Base-by-base conservation (phyloP, 2,888 invertebrate genomes). In the Fissipunctia ypsillon region DNA sequence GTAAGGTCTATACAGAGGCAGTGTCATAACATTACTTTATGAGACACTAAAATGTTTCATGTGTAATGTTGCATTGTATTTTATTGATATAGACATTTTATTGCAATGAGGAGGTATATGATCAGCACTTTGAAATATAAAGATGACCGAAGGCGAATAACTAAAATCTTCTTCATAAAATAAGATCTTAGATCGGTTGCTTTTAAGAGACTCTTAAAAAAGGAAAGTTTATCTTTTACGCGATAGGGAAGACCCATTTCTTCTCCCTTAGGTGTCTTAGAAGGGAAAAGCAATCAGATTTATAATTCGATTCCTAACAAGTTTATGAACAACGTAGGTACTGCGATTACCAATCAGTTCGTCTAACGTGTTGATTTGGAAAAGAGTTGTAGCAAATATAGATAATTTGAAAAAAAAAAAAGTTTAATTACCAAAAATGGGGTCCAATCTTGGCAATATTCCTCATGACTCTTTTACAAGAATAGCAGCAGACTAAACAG, bases 51-150 rank as follows among this genome's bases (percentile, higher is more conserved):
- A 68, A 78, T 63, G 69, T 69, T 78, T 69, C 56, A 68, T 61
- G 69, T 78, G 61, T 78, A 60, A 83, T 56, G 50, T 78, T 68
- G 61, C 45, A 78, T 78, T 78, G 83, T 83, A 67, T 56, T 78
- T 83, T 78, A 83, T 68, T 50, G 78, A 41, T 54, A 56, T 16
- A 16, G 35, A 50, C 28, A 6, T 78, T 78, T 78, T 78, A 82
- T 82, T 56, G 54, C 69, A 43, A 45, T 48, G 22, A 50, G 16
- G 28, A 10, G 19, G n/a, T 45, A 41, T 31, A n/a, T 28, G 7
- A 25, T 52, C n/a, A n/a, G 52, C 43, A n/a, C 9, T 64, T 19
- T 16, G 16, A 68, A 28, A 61, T 22, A 16, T 28, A n/a, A 69
- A 43, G 9, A 43, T 28, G 38, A 22, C 69, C 25, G 10, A 48